Base-by-base conservation (phyloP, 2,888 invertebrate species). In the Apamea crenata region DNA sequence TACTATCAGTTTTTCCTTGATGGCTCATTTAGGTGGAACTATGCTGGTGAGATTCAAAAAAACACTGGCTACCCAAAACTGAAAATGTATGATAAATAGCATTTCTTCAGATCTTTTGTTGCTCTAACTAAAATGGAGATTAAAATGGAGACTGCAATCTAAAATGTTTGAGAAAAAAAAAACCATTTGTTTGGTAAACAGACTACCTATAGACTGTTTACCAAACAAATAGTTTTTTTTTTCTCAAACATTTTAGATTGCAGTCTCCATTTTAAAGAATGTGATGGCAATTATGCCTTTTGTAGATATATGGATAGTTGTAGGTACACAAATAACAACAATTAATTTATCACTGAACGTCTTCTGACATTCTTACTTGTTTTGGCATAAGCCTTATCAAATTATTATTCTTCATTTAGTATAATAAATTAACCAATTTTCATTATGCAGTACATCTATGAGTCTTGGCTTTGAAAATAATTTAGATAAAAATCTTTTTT, bases 161-260 rank as follows among this genome's bases (percentile, higher is more conserved):
- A n/a, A n/a, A n/a, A n/a, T n/a, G n/a, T n/a, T n/a, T n/a, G n/a
- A n/a, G n/a, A n/a, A n/a, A n/a, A n/a, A n/a, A n/a, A n/a, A n/a
- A n/a, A n/a, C n/a, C n/a, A n/a, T n/a, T n/a, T n/a, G n/a, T n/a
- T n/a, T n/a, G n/a, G n/a, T n/a, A n/a, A n/a, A n/a, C n/a, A n/a
- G n/a, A n/a, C n/a, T n/a, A n/a, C n/a, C 21, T 75, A 8, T 40
- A 25, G 6, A 25, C 29, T 32, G 44, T 77, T 56, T 66, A 66
- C 44, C 10, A n/a, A 76, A 44, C 32, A 56, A 77, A 47, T 56
- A 36, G 8, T 29, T 53, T 12, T 18, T 29, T 29, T 50, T 40
- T 53, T 40, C 12, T 18, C 18, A 25, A 61, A 76, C 2, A 63
- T 74, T 50, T 74, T 50, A 40, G 36, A 75, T 63, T 53, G 76